These are phyloP conservation scores for Acanthosoma haemorrhoidale DNA, from an alignment of 2,888 invertebrate species.

Conservation along the genomic window DNA sequence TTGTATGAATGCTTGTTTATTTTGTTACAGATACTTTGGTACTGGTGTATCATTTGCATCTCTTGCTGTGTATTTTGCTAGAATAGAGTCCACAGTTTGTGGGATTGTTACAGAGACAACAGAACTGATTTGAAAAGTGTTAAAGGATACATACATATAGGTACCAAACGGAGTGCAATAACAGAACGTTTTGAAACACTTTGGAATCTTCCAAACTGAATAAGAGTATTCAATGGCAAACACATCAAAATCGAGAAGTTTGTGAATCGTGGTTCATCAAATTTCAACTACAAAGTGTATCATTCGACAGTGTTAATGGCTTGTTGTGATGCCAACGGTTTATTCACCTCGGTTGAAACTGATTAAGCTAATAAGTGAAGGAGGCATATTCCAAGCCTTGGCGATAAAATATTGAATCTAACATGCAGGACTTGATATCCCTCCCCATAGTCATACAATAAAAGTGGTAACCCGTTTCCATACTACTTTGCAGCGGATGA, in stretches of 20 bases:
- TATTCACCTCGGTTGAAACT: constrained; percentile 43
- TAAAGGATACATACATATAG: constrained; percentile 32
- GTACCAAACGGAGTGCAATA: constrained; percentile 31
- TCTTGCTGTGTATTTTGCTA: constrained; percentile 21
- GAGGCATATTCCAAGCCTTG: constrained; percentile 42
- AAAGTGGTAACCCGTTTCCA: constrained; percentile 33
- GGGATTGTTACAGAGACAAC: constrained; percentile 40
- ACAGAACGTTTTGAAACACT: not conserved
- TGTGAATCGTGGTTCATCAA: constrained; percentile 28
- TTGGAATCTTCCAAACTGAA: not conserved
- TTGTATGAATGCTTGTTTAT: not conserved
- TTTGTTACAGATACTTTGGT: constrained; percentile 41
- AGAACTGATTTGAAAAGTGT: constrained; percentile 20
- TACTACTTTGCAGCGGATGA: constrained; percentile 34
- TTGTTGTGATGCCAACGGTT: constrained; percentile 43
- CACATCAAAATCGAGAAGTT: not conserved
- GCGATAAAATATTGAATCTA: constrained; percentile 37
- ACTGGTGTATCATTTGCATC: constrained; percentile 37
- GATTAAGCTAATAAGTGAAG: constrained; percentile 44
- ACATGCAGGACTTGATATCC: constrained; percentile 29
- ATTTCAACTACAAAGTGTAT: constrained; percentile 38
- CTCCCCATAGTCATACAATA: constrained; percentile 31
- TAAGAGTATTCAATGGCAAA: not conserved
- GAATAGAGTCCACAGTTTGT: constrained; percentile 40
- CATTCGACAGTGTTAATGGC: constrained; percentile 43